A percentile compares a stretch with the other conserved stretches of the same genome.
phyloP scores from a whole-genome alignment of 2,888 invertebrate genomes.

The Ferdinandea cuprea region DNA sequence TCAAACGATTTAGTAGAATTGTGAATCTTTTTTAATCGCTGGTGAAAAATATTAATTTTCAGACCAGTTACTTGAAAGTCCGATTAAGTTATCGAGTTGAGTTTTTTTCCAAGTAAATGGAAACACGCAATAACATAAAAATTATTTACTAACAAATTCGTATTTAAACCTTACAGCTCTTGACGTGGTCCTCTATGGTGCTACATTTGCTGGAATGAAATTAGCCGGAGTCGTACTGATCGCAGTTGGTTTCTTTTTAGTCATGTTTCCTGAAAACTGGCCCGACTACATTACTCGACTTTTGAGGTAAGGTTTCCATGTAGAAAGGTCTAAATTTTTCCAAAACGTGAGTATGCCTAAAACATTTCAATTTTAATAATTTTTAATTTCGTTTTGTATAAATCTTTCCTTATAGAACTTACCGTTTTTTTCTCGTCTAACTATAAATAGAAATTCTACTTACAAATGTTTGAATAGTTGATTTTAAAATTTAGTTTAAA shows the following conservation, averaged over 20 bases:
- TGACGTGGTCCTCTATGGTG: constrained; percentile 93
- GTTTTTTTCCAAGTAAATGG: too few species aligned
- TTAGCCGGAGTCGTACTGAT: constrained; percentile 96
- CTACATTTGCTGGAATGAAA: constrained; percentile 96
- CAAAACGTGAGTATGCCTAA: constrained; percentile 54
- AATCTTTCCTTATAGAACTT: constrained; percentile 16
- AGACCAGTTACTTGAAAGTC: too few species aligned
- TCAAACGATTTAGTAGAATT: too few species aligned
- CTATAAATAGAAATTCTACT: constrained; percentile 9
- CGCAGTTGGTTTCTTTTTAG: constrained; percentile 94
- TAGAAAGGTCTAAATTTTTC: constrained; percentile 13
- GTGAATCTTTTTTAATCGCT: too few species aligned
- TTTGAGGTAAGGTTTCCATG: constrained; percentile 87
- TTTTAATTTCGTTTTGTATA: constrained; percentile 25
- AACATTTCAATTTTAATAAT: too few species aligned
- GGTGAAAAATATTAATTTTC: too few species aligned
- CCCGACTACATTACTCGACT: constrained; percentile 96
- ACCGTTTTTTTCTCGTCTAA: constrained; percentile 27
- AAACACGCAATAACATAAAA: too few species aligned
- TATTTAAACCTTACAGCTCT: constrained; percentile 85
- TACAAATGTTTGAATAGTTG: constrained; percentile 12
- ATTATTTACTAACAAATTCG: too few species aligned
- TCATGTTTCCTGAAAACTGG: constrained; percentile 98
- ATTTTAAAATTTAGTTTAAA: constrained; percentile 23
- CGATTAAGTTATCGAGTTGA: too few species aligned